Base-by-base conservation (phyloP, 2,113 vertebrate genomes). In the human (Homo sapiens) region DNA sequence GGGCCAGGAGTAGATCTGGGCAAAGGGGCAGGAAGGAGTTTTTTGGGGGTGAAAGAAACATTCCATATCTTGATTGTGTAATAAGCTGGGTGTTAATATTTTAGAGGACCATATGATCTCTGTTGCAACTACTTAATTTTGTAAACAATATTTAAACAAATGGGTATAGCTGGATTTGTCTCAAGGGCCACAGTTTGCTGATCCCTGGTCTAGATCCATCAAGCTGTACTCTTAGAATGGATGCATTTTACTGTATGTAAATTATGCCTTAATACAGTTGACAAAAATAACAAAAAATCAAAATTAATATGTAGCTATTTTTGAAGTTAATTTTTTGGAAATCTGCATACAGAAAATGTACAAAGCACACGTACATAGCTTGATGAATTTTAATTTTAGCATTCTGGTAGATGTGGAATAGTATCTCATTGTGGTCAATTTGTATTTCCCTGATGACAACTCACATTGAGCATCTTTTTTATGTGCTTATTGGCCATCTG, bases 321-420 rank as follows among this genome's bases (percentile, higher is more conserved):
- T 89, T 81, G 93, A 61, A 94, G 76, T 73, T 59, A 48, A 13
- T 38, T 93, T 61, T 78, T 94, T 81, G n/a, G 92, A 83, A 55
- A 76, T 61, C 30, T 84, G 75, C n/a, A 22, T 76, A 55, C 9
- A 76, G 45, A 75, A 90, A 84, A 76, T n/a, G 2, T 35, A 83
- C 68, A 94, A 45, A 75, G 35, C 45, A 43, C 52, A 72, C 55
- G 43, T 66, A 55, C 52, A 43, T 12, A 76, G 68, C 27, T 45
- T 43, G 45, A 83, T 66, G 57, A 76, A 66, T 66, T 94, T 75
- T 76, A 38, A 76, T 66, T 66, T 89, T 76, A 90, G n/a, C n/a
- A 43, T 75, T 75, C 35, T 45, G 48, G 17, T 70, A 70, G 35
- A 40, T 40, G 55, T 25, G 43, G 27, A 75, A 22, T 35, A 38